A percentile compares a stretch with the other conserved stretches of the same genome.
Evolutionary conservation across 2,797 vertebrate genomes (phyloP).

Genomic region (Halcyon badia): DNA sequence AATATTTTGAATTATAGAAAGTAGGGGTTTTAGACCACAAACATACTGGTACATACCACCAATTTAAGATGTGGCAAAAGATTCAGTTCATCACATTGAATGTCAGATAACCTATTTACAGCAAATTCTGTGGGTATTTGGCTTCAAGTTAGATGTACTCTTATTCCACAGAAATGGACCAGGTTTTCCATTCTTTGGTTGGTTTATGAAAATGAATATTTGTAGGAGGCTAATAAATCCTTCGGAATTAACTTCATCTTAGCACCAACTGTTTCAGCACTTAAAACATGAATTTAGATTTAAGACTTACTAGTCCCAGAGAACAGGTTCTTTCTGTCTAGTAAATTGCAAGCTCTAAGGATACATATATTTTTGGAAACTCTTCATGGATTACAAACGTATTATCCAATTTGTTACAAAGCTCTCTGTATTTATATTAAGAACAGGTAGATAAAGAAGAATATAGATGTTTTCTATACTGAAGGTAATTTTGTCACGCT

Average conservation of each 20-base stretch:
- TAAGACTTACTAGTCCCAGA: neutral
- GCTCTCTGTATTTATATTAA: neutral
- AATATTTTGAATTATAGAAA: neutral
- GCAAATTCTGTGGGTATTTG: neutral
- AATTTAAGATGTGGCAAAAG: neutral
- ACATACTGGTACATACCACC: accelerated
- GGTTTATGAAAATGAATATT: neutral
- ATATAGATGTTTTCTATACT: neutral
- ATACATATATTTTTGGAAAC: neutral
- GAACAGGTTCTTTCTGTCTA: neutral
- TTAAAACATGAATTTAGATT: neutral
- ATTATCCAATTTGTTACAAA: neutral
- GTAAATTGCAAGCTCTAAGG: neutral
- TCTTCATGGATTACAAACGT: neutral
- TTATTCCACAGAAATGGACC: neutral
- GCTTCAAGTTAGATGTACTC: neutral
- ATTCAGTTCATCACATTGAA: neutral
- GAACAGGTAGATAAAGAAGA: neutral
- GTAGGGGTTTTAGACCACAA: neutral
- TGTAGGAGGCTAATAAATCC: neutral
- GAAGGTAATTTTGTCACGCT: neutral
- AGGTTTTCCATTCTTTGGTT: neutral
- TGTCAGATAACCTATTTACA: neutral
- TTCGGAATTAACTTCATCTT: neutral
- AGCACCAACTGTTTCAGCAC: neutral